Base-by-base conservation (phyloP, 2,797 vertebrate genomes). In the Oreochromis mossambicus region DNA sequence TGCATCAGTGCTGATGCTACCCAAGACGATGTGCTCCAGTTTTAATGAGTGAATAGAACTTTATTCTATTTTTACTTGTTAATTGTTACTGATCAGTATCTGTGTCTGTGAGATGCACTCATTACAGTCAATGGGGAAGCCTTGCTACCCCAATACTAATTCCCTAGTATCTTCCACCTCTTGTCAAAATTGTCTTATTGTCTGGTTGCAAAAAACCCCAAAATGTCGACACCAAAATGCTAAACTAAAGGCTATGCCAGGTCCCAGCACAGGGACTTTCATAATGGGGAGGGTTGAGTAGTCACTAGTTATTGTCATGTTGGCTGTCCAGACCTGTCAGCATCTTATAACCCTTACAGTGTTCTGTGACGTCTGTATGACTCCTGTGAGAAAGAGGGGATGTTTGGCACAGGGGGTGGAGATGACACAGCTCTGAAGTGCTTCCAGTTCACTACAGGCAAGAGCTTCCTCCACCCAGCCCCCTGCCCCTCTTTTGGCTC, bases 401-500 rank as follows among this genome's bases (percentile, higher is more conserved):
- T 54, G 76, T 87, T 84, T 77, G 87, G 80, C 76, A 77, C 15
- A 78, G 41, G 8, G 38, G 63, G n/a, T 10, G 63, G 48, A 78
- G 84, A 80, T 84, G 82, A 78, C 84, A 48, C 54, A 83, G 84
- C 86, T 83, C 85, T 80, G 80, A 79, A 82, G 80, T 82, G 41
- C 50, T 79, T 87, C 86, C 88, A 86, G 77, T 85, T 86, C 83
- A 24, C 91, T 82, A 21, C 86, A 76, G 85, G 86, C 80, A 61
- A n/a, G 76, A 79, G 63, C 80, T 61, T 82, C 82, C 82, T 84
- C 88, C 83, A 51, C 54, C 79, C 80, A 76, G 54, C 84, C 81
- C 80, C 86, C 86, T 80, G 85, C 78, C 82, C 86, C 82, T 79
- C 54, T 76, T 80, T 92, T 93, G 90, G 89, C 92, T 94, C 85